Conservation (phyloP, 2,113 vertebrate genomes). For the Mus pahari region DNA sequence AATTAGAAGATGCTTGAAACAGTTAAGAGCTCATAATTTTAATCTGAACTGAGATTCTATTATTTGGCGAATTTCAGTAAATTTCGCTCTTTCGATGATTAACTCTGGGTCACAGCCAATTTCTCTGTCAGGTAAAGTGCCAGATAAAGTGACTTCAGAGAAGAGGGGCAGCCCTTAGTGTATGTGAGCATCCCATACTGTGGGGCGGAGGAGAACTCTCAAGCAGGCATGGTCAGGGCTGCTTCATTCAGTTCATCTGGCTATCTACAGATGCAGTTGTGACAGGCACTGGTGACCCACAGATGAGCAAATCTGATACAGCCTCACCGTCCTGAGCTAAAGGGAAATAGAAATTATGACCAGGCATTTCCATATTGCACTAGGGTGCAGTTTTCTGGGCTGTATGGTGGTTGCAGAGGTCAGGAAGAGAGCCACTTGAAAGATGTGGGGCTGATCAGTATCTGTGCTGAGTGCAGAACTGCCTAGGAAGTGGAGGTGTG, state of each 20-base stretch:
- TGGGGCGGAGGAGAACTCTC: neutral
- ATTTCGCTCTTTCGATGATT: constrained; percentile 66
- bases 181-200: neutral
- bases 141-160: constrained; percentile 39
- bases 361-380: neutral
- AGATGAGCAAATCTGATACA: neutral
- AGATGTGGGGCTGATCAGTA: neutral
- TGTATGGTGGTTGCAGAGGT: neutral
- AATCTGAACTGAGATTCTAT: constrained; percentile 32
- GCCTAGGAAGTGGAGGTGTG: neutral
- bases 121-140: constrained; percentile 52
- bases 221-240: neutral
- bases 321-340: neutral
- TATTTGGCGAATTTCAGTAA: constrained; percentile 52
- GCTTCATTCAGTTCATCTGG: constrained; percentile 22
- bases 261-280: neutral
- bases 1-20: constrained; percentile 61
- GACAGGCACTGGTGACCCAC: neutral
- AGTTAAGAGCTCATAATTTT: constrained; percentile 56
- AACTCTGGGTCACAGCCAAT: constrained; percentile 45
- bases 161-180: neutral
- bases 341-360: neutral
- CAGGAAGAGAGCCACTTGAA: neutral
- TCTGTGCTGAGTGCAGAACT: neutral
- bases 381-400: too few relatives aligned